Evolutionary conservation across 2,113 vertebrate species (phyloP), one percentile per base, ranked within the genome.

Genomic region (Mugil cephalus): DNA sequence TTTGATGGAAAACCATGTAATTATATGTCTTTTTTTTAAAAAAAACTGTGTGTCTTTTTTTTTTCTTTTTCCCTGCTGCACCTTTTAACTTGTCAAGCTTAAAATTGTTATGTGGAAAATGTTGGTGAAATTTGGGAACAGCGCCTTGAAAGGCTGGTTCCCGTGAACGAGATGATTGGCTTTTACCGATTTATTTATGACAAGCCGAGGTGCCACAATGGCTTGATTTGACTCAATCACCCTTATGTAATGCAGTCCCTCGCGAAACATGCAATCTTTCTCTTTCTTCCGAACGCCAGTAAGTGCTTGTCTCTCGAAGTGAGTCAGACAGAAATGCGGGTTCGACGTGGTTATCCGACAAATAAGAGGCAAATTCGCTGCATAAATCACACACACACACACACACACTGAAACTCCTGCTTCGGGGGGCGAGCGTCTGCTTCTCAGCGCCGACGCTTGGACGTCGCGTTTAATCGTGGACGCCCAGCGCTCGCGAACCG

Each of bases 111-210:
- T 60, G 0, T 60, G 63, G 30, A 38, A 62, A 65, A 62, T 46
- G 6, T 10, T 55, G 15, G 62, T 69, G 2, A 0, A 51, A 8
- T 54, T 77, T 10, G 34, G 0, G 21, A 48, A 47, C 53, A 40
- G 21, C 42, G 36, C 19, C 66, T 80, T 52, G 51, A 55, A 62
- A 69, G 21, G 15, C 54, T 19, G 21, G 13, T 38, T 58, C 46
- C 59, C n/a, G 36, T 55, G 48, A 53, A 74, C 50, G 60, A 62
- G 46, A 64, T 59, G 58, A 84, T 50, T 56, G 64, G 13, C 67
- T 83, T 74, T 64, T n/a, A 73, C 61, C 1, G 12, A 75, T 64
- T 72, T 85, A 67, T 79, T 79, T 77, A 62, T 66, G 69, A 77
- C 50, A 38, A 69, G 63, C 58, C 69, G 69, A 13, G 43, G 60